Evolutionary conservation across 2,113 vertebrate genomes (phyloP), one percentile per base, ranked within the genome.

Genomic region (Leptodactylus fuscus): DNA sequence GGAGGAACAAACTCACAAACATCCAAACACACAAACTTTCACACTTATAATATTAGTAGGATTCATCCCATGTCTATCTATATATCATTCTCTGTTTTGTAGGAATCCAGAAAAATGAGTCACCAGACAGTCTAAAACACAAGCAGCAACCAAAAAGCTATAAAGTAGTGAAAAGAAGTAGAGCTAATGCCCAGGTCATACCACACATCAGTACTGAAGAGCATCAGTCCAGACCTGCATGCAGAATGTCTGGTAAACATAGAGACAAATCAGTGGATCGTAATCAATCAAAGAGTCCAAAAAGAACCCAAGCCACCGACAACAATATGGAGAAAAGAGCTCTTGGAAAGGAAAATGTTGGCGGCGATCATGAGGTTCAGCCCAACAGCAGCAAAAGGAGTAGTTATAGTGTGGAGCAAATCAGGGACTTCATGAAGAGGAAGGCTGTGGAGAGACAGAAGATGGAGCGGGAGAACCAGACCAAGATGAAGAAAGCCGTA

Each of bases 361-460:
- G 80, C 0, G 71, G 32, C 0, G 69, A 65, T 86, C 82, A 82
- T 2, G 82, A 88, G 32, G 87, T 13, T 71, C 82, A 44, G 4
- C 0, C 0, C 78, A 87, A 79, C 0, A 2, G 49, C 29, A 75
- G 58, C 27, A 49, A 46, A 0, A 34, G 85, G 62, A 89, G 75
- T 15, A 44, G 81, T 0, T 88, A 90, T 27, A 90, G 89, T 81
- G 49, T 85, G 0, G 88, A 92, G 51, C 67, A 79, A 0, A 32
- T 94, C 18, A 87, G 1, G 3, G 89, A 92, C 7, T 93, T 93
- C 36, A 92, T 94, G 88, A 13, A 0, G 0, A 84, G 0, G 20
- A 91, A 90, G 87, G 83, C 87, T 0, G 71, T n/a, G n/a, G 92
- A 90, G 5, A 88, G 90, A 29, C 83, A 74, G 70, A 90, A 9